Evolutionary conservation across 2,113 vertebrate genomes (phyloP).

Genomic region (Albula goreensis): DNA sequence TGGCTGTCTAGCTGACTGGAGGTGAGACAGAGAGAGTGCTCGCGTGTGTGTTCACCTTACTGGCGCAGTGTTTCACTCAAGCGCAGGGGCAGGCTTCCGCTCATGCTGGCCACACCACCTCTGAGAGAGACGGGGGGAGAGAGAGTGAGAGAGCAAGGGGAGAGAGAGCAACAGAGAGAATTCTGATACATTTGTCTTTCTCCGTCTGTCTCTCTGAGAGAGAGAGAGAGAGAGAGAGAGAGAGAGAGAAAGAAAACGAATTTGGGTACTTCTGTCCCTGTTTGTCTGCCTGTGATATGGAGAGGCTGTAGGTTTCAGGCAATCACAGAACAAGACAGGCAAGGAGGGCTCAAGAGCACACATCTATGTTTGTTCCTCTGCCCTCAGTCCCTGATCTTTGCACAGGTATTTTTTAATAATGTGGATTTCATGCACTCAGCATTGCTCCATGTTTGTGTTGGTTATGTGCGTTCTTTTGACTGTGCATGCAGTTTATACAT

Average conservation of each 20-base stretch:
- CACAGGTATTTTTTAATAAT: background rate
- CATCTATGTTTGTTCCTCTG: background rate
- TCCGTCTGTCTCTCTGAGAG: too few relatives aligned
- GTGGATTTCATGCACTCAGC: background rate
- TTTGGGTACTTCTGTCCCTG: too few relatives aligned
- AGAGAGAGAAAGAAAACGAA: slow-evolving; percentile 16
- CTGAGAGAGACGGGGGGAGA: background rate
- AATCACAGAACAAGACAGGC: background rate
- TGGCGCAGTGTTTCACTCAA: background rate
- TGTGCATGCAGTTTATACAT: background rate
- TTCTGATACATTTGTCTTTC: too few relatives aligned
- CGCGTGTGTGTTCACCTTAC: slow-evolving; percentile 13
- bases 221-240: slow-evolving; percentile 22
- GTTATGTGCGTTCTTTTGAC: background rate
- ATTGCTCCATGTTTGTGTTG: background rate
- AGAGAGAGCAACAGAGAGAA: background rate
- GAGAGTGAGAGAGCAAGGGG: slow-evolving; percentile 14
- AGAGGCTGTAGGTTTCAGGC: background rate
- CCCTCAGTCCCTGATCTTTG: background rate
- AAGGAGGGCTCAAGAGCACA: background rate
- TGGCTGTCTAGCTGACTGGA: slow-evolving; percentile 20
- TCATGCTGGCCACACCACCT: slow-evolving; percentile 11
- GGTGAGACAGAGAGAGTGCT: slow-evolving; percentile 5
- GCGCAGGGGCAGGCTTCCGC: slow-evolving; percentile 17
- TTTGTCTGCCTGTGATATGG: background rate